These are phyloP conservation scores for Willisornis vidua DNA, from an alignment of 2,113 vertebrate species.

Conservation along the genomic window DNA sequence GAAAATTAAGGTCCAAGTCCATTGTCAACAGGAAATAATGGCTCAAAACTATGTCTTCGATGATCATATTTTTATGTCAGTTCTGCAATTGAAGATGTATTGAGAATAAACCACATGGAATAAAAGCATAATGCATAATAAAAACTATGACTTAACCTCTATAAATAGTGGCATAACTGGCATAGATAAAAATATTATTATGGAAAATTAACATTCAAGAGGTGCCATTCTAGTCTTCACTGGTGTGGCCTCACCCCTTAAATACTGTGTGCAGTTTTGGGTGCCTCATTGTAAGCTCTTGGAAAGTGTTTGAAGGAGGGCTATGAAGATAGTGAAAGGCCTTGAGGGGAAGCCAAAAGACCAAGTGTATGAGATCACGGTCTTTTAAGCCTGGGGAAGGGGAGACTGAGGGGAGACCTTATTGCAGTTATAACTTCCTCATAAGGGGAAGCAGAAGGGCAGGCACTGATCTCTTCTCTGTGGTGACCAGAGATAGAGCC, in stretches of 20 bases:
- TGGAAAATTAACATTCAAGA: background rate
- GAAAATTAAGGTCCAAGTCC: background rate
- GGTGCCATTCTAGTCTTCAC: rapidly evolving
- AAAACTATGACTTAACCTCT: background rate
- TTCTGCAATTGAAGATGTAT: background rate
- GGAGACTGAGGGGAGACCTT: background rate
- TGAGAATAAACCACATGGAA: background rate
- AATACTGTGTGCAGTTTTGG: rapidly evolving
- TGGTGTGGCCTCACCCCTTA: rapidly evolving
- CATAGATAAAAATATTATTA: background rate
- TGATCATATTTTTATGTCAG: background rate
- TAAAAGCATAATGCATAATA: background rate
- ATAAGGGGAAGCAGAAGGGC: rapidly evolving
- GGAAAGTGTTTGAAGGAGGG: background rate
- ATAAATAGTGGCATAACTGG: background rate
- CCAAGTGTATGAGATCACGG: rapidly evolving
- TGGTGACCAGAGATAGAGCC: background rate
- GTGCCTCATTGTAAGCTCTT: background rate
- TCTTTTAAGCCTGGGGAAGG: background rate
- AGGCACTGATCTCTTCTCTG: background rate
- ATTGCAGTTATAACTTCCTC: rapidly evolving
- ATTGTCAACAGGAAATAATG: background rate
- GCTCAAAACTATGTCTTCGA: background rate
- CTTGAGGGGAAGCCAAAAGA: rapidly evolving
- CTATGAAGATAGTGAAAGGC: background rate